These are phyloP conservation scores for Spheniscus mendiculus DNA, from an alignment of 2,113 vertebrate species.

Conservation along the genomic window DNA sequence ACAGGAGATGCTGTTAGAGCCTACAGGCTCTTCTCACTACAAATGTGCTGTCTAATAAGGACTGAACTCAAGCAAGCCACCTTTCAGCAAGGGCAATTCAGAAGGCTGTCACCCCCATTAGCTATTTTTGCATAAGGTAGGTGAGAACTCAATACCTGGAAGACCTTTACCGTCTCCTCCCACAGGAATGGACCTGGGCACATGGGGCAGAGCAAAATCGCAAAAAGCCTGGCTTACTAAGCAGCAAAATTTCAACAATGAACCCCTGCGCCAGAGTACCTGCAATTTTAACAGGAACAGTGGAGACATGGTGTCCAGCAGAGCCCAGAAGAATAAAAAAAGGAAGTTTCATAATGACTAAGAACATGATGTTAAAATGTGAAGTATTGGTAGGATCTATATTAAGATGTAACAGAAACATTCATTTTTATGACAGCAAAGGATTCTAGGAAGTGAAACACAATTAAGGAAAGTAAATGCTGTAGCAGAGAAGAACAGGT, in stretches of 20 bases:
- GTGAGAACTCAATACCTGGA: neutral
- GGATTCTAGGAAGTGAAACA: constrained; percentile 15
- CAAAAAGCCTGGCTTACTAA: neutral
- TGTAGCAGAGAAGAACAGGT: neutral
- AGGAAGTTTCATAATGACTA: neutral
- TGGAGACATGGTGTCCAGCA: neutral
- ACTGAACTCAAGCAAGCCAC: neutral
- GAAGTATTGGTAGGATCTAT: neutral
- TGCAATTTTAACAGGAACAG: neutral
- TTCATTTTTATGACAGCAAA: neutral
- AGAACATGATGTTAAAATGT: neutral
- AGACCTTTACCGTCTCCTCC: neutral
- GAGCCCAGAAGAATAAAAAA: neutral
- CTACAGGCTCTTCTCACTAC: neutral
- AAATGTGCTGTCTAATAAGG: neutral
- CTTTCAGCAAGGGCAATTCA: neutral
- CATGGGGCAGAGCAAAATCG: neutral
- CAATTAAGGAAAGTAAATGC: constrained; percentile 25
- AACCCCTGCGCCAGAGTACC: neutral
- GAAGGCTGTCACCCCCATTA: neutral
- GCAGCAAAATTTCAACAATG: neutral
- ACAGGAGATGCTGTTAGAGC: neutral
- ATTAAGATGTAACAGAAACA: neutral
- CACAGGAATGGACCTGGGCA: neutral
- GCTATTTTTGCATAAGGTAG: neutral